Evolutionary conservation across 2,797 vertebrate species (phyloP).

Genomic region (Eutrigla gurnardus): DNA sequence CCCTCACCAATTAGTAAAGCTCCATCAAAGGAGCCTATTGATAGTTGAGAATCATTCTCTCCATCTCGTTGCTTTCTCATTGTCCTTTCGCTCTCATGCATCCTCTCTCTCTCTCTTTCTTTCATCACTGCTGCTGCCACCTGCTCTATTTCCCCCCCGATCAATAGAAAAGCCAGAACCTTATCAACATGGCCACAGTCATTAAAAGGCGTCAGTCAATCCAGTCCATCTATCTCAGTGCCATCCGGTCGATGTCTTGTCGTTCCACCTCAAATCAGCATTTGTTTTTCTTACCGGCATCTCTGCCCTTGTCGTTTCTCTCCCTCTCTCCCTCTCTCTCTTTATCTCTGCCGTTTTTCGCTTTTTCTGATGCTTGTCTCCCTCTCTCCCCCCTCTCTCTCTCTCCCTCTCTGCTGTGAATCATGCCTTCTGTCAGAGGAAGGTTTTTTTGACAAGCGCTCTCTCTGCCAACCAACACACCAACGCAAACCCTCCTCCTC

Average conservation of each 20-base stretch:
- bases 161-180: conserved; percentile 71
- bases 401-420: conserved; percentile 74
- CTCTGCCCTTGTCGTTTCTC: conserved; percentile 55
- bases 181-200: conserved; percentile 61
- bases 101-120: conserved; percentile 57
- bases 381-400: conserved; percentile 35
- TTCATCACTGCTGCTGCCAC: conserved; percentile 63
- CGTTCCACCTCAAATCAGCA: conserved; percentile 59
- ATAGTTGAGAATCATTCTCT: conserved; percentile 52
- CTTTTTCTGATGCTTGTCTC: conserved; percentile 50
- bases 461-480: conserved; percentile 80
- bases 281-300: conserved; percentile 68
- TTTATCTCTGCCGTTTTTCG: conserved; percentile 62
- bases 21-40: conserved; percentile 74
- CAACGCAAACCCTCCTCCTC: conserved; percentile 78
- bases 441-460: conserved; percentile 76
- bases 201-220: conserved; percentile 53
- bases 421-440: conserved; percentile 83
- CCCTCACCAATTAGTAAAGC: conserved; percentile 52
- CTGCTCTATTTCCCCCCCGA: conserved; percentile 64
- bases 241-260: conserved; percentile 49
- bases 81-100: conserved; percentile 50
- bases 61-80: conserved; percentile 42
- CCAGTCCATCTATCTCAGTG: conserved; percentile 46
- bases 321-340: conserved; percentile 35